These are phyloP conservation scores for Drosophila engyochracea DNA, from an alignment of 2,888 invertebrate species.

Conservation along the genomic window DNA sequence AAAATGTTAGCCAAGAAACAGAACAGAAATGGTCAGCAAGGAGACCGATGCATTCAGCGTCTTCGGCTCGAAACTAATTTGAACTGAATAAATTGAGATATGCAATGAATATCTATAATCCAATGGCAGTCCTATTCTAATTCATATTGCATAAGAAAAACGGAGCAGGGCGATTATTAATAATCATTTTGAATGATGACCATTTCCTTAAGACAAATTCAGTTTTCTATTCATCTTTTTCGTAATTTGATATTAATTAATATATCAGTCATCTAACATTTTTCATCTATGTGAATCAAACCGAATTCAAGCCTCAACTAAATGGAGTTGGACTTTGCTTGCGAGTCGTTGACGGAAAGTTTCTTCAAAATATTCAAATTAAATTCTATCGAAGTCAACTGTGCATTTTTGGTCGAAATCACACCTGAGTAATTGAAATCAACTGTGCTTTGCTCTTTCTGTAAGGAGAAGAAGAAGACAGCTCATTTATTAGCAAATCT, in stretches of 20 bases:
- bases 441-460: background rate
- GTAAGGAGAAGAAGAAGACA: background rate
- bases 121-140: background rate
- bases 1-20: slow-evolving; percentile 27
- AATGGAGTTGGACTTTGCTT: background rate
- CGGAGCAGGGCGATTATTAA: background rate
- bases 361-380: background rate
- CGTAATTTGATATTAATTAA: background rate
- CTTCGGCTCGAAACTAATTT: slow-evolving; percentile 34
- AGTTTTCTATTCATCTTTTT: background rate
- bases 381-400: background rate
- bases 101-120: slow-evolving; percentile 17
- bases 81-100: slow-evolving; percentile 46
- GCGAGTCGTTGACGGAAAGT: background rate
- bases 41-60: slow-evolving; percentile 1
- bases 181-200: background rate
- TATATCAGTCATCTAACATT: background rate
- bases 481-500: background rate
- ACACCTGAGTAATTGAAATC: background rate
- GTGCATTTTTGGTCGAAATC: background rate
- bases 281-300: background rate
- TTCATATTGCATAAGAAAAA: background rate
- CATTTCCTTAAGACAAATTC: background rate
- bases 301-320: background rate
- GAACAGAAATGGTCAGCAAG: slow-evolving; percentile 10